Evolutionary conservation across 2,888 invertebrate species (phyloP), one percentile per base, ranked within the genome.

Genomic region (Theretra japonica): DNA sequence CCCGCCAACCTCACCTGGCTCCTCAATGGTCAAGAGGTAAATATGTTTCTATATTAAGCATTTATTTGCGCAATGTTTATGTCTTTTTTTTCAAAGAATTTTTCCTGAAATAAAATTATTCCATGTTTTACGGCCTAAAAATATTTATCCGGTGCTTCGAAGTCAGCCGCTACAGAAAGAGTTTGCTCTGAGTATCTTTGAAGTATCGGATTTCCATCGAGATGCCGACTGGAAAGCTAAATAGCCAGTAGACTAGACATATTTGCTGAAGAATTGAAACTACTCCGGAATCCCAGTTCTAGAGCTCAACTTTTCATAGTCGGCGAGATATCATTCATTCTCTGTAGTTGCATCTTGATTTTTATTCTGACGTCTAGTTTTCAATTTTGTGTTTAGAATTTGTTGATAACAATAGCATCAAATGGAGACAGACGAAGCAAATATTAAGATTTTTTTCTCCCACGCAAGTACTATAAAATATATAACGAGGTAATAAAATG

Each of bases 1-100:
- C 94, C 96, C 5, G 96, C 96, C 48, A 95, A 95, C 79, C 94
- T 97, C 76, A 96, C 95, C 78, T 97, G 97, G 95, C 91, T 96
- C 68, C 93, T 97, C 75, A 97, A 97, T 88, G 96, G 96, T 86
- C 96, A 96, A 87, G 92, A 94, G 92, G 94, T 93, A 83, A 75
- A 72, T 69, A 57, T 21, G 60, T 60, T 25, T n/a, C 41, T 41
- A 11, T 41, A 41, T 41, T 41, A 7, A 33, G 6, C 33, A 11
- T 41, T 41, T 41, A 41, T 41, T 41, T 41, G 15, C 11, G 11
- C 41, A 41, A 41, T 11, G 11, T 41, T 41, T 41, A 15, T 33
- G 1, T 33, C 8, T 30, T 3, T 30, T 4, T 33, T 33, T 33
- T 33, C 33, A 33, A 33, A 33, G 4, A 33, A 0, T 8, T 8